These are phyloP conservation scores for Venustoraphidia nigricollis DNA, from an alignment of 2,888 invertebrate genomes.

Conservation along the genomic window DNA sequence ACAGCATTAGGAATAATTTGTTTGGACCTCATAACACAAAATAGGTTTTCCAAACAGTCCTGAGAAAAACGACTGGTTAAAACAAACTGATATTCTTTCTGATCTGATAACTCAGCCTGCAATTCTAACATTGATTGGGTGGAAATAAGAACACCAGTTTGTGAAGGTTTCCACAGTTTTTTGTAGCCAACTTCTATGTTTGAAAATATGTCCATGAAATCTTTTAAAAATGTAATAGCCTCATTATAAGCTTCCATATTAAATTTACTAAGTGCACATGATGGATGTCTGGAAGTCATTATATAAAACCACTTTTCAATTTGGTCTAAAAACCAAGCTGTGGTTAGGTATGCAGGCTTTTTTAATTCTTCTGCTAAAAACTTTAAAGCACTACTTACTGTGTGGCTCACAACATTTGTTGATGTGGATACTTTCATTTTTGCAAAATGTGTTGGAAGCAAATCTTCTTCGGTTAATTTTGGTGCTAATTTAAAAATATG, in stretches of 20 bases:
- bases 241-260: conserved; percentile 8
- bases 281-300: conserved; percentile 13
- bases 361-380: conserved; percentile 7
- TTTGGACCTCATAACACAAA: conserved; percentile 10
- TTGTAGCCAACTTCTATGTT: conserved; percentile 6
- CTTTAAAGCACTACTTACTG: conserved; percentile 10
- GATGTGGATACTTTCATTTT: conserved; percentile 14
- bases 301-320: conserved; percentile 13
- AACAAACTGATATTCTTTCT: conserved; percentile 10
- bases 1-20: conserved; percentile 10
- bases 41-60: conserved; percentile 13
- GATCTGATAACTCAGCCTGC: conserved; percentile 9
- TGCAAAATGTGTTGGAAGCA: conserved; percentile 11
- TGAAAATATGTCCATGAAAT: conserved; percentile 9
- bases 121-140: conserved; percentile 12
- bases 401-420: conserved; percentile 11
- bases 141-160: conserved; percentile 7
- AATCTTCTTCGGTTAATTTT: conserved; percentile 12
- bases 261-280: conserved; percentile 11
- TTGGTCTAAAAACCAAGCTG: conserved; percentile 14
- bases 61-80: conserved; percentile 13
- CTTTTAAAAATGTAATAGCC: conserved; percentile 8
- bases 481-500: conserved; percentile 11
- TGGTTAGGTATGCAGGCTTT: conserved; percentile 12
- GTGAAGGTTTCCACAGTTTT: conserved; percentile 12